Evolutionary conservation across 2,888 invertebrate species (phyloP).

Genomic region (Lamellibrachia columna): DNA sequence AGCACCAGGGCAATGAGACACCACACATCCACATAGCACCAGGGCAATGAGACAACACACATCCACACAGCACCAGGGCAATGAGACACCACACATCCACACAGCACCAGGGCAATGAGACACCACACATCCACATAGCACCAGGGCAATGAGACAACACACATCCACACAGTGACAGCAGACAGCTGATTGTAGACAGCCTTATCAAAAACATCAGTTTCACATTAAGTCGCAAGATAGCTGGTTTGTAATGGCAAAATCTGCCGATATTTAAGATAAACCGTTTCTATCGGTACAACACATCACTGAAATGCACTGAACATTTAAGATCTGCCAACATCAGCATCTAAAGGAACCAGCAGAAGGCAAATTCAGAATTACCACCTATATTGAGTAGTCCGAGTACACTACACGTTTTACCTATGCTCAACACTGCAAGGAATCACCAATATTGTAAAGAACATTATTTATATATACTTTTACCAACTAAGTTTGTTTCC

Average conservation of each 20-base stretch:
- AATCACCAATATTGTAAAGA: not conserved
- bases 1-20: slow-evolving; percentile 20
- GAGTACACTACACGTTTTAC: not conserved
- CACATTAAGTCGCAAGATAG: not conserved
- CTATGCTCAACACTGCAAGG: not conserved
- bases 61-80: not conserved
- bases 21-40: not conserved
- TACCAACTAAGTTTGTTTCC: not conserved
- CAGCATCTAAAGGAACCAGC: not conserved
- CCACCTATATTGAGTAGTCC: not conserved
- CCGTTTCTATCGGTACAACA: not conserved
- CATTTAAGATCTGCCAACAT: not conserved
- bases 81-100: not conserved
- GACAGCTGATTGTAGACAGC: not conserved
- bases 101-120: slow-evolving; percentile 22
- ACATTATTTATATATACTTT: not conserved
- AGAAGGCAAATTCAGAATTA: not conserved
- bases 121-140: not conserved
- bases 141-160: too few species aligned
- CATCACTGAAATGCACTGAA: not conserved
- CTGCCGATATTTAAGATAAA: not conserved
- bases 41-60: slow-evolving; percentile 6
- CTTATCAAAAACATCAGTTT: not conserved
- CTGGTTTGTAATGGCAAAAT: not conserved
- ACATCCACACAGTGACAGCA: not conserved